Percentiles rank a stretch among this genome's conserved stretches.
Conservation (phyloP, 1,140 invertebrate genomes). For the Spodoptera frugiperda region DNA sequence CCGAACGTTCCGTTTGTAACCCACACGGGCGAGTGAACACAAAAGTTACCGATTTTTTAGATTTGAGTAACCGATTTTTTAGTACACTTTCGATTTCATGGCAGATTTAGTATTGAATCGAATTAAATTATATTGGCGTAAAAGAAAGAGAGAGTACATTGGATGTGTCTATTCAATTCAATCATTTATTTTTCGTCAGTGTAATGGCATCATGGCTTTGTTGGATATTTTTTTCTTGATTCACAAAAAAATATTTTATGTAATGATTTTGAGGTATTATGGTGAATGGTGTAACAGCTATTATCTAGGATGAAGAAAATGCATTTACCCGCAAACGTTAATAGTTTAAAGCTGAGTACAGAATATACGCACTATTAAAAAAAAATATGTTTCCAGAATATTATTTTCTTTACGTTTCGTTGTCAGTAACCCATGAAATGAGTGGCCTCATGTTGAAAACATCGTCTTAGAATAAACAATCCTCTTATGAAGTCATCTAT, state of each 20-base stretch:
- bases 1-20: conserved; percentile 16
- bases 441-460: too few species aligned
- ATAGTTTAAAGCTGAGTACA: neutral
- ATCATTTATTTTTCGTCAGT: neutral
- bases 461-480: too few species aligned
- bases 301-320: conserved; percentile 6
- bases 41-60: neutral
- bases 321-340: neutral
- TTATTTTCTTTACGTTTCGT: neutral
- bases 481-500: too few species aligned
- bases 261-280: neutral
- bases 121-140: neutral
- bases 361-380: neutral
- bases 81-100: neutral
- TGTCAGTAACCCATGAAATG: neutral
- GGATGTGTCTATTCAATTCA: neutral
- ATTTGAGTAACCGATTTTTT: neutral
- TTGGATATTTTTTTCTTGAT: too few species aligned
- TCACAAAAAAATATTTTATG: conserved; percentile 11
- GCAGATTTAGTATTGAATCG: neutral
- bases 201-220: neutral
- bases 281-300: conserved; percentile 1
- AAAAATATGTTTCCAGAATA: too few species aligned
- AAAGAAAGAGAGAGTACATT: neutral
- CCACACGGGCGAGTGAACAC: conserved; percentile 11